phyloP scores from a whole-genome alignment of 2,113 vertebrate species.

The Macquaria ambigua region DNA sequence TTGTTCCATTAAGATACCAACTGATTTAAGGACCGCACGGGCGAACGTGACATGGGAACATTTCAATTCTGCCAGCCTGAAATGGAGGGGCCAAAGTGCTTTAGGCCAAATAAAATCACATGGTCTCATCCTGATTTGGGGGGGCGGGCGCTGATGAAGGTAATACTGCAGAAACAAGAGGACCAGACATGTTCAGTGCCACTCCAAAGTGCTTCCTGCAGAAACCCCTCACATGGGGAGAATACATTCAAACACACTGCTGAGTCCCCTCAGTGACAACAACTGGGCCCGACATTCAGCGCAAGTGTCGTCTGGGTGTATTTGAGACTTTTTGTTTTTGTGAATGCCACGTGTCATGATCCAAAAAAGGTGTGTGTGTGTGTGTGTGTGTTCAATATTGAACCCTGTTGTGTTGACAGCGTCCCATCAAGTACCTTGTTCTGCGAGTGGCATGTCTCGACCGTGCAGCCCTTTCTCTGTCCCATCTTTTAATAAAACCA shows the following conservation, averaged over 20 bases:
- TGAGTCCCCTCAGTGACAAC: constrained; percentile 12
- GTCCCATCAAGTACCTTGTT: constrained; percentile 30
- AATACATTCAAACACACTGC: constrained; percentile 72
- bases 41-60: background rate
- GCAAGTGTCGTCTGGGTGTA: background rate
- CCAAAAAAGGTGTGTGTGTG: background rate
- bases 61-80: constrained; percentile 9
- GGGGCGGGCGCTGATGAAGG: background rate
- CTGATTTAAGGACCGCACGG: background rate
- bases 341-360: background rate
- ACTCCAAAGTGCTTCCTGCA: constrained; percentile 73
- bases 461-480: background rate
- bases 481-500: constrained; percentile 3
- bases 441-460: background rate
- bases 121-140: background rate
- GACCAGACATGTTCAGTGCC: constrained; percentile 14
- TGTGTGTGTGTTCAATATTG: background rate
- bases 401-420: constrained; percentile 1
- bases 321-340: background rate
- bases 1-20: background rate
- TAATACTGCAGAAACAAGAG: constrained; percentile 55
- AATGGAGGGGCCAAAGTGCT: constrained; percentile 57
- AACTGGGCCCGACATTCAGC: background rate
- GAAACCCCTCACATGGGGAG: constrained; percentile 8
- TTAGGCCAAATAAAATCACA: constrained; percentile 27